These are phyloP conservation scores for Leptosomus discolor DNA, from an alignment of 2,113 vertebrate genomes.

Conservation along the genomic window DNA sequence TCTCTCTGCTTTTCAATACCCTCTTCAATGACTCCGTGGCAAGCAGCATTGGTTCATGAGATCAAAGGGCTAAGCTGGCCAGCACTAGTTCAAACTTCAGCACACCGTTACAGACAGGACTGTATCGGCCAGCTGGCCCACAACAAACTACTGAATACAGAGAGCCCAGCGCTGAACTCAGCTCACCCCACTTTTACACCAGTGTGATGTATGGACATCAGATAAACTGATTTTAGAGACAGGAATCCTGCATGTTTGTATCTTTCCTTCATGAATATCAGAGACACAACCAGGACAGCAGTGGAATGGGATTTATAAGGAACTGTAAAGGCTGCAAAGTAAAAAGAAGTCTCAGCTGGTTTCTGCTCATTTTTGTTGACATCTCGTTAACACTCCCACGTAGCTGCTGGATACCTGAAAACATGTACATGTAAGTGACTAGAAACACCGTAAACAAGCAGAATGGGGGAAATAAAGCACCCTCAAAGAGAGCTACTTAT, in stretches of 20 bases:
- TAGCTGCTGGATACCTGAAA: not conserved
- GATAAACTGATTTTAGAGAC: not conserved
- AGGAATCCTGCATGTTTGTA: not conserved
- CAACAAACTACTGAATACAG: not conserved
- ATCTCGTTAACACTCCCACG: not conserved
- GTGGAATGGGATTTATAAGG: not conserved
- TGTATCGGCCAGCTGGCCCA: not conserved
- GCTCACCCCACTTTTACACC: not conserved
- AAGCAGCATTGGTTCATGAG: not conserved
- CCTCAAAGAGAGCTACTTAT: not conserved
- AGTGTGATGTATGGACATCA: not conserved
- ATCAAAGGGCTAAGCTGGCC: not conserved
- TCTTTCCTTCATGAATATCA: not conserved
- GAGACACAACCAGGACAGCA: not conserved
- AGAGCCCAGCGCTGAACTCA: not conserved
- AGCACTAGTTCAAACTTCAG: not conserved
- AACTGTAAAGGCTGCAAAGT: not conserved
- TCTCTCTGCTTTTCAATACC: not conserved
- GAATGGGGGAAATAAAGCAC: not conserved
- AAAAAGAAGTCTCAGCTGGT: not conserved
- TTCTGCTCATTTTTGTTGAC: not conserved
- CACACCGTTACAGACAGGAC: rapidly evolving
- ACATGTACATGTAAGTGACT: not conserved
- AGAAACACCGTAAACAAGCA: not conserved
- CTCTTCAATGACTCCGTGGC: not conserved